Conservation (phyloP, 2,797 vertebrate genomes). For the Acridotheres tristis region DNA sequence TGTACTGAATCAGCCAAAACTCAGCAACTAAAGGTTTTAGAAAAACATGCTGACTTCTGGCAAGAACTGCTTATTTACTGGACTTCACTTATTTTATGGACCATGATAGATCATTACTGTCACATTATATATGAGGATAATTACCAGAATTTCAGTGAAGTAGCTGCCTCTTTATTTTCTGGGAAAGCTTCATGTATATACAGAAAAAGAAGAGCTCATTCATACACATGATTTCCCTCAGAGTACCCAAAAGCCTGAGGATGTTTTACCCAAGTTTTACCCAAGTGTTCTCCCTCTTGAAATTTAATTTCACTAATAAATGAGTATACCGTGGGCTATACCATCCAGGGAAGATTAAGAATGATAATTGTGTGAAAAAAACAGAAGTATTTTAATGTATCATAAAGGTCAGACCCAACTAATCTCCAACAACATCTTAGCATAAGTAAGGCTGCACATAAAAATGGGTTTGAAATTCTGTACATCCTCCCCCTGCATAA, state of each 20-base stretch:
- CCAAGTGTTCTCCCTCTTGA: not conserved
- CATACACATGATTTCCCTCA: not conserved
- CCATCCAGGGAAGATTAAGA: not conserved
- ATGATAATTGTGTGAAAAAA: not conserved
- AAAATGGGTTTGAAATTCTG: not conserved
- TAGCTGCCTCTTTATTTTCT: not conserved
- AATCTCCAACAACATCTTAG: not conserved
- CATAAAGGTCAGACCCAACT: not conserved
- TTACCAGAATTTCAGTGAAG: conserved; percentile 1
- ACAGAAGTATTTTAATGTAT: not conserved
- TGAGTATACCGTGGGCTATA: not conserved
- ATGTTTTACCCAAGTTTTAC: not conserved
- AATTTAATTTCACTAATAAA: not conserved
- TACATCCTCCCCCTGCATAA: not conserved
- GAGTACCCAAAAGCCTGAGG: not conserved
- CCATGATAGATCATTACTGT: not conserved
- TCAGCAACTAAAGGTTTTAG: not conserved
- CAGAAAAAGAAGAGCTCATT: not conserved
- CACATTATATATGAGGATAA: not conserved
- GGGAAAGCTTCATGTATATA: not conserved
- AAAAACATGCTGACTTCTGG: not conserved
- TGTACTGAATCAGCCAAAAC: not conserved
- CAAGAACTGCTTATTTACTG: not conserved
- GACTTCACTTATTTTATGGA: not conserved
- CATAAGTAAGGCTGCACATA: not conserved